Conservation (phyloP, 2,113 vertebrate species). For the Semnornis frantzii region DNA sequence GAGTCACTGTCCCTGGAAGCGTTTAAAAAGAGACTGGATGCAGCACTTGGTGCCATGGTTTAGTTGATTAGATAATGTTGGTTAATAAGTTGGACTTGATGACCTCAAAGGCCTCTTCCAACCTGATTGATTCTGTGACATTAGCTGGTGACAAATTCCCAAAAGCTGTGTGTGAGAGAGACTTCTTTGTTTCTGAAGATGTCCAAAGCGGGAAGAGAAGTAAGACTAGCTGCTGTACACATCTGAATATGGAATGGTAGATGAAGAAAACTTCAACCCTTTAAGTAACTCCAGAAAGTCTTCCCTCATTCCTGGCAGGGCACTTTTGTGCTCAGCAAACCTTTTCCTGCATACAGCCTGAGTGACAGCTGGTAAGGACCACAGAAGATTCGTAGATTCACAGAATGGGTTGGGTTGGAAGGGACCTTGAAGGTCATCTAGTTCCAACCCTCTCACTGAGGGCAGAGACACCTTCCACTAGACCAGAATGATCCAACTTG, state of each 20-base stretch:
- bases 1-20: no score
- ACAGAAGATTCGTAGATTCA: no score
- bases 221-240: not conserved
- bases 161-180: not conserved
- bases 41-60: no score
- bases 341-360: fast-evolving
- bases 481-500: no score
- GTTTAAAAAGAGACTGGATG: no score
- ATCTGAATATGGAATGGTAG: not conserved
- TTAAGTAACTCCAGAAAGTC: not conserved
- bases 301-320: not conserved
- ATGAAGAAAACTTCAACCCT: not conserved
- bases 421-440: no score
- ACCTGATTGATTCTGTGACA: not conserved
- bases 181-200: not conserved
- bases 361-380: not conserved
- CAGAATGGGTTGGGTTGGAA: no score
- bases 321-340: not conserved
- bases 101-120: no score
- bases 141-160: not conserved
- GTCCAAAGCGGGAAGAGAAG: not conserved
- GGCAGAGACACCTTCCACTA: no score
- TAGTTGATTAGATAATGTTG: no score
- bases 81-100: no score
- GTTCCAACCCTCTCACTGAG: no score